Evolutionary conservation across 2,888 invertebrate species (phyloP).

Genomic region (Metopia argyrocephala): DNA sequence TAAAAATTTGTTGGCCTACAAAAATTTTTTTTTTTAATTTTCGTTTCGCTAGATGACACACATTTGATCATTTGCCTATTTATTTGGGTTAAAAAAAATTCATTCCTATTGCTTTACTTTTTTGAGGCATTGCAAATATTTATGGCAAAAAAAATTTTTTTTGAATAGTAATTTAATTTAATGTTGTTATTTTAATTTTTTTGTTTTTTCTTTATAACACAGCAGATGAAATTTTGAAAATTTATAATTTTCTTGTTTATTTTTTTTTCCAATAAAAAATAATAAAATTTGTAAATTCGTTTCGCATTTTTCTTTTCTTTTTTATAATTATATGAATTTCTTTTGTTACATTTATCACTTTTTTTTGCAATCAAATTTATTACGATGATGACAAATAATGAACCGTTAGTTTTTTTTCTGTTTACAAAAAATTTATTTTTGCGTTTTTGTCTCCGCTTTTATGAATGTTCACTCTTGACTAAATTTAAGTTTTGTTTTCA

Average conservation of each 20-base stretch:
- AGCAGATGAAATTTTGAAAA: not conserved
- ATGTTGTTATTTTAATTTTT: not conserved
- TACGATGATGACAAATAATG: not conserved
- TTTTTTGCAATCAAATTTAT: not conserved
- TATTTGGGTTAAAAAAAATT: too few species aligned
- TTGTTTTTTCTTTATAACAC: not conserved
- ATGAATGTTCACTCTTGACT: constrained; percentile 60
- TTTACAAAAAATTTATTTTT: constrained; percentile 12
- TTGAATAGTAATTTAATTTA: not conserved
- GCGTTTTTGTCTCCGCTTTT: constrained; percentile 33
- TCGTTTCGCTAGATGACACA: too few species aligned
- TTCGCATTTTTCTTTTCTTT: not conserved
- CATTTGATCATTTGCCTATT: too few species aligned
- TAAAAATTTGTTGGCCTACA: too few species aligned
- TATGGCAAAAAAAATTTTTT: too few species aligned
- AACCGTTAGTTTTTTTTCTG: constrained; percentile 53
- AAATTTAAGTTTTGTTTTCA: constrained; percentile 58
- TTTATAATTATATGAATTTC: too few species aligned
- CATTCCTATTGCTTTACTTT: too few species aligned
- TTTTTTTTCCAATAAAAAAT: not conserved
- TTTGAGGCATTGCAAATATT: too few species aligned
- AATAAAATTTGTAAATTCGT: not conserved
- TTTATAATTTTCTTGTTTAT: not conserved
- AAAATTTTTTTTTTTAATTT: too few species aligned
- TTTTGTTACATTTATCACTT: not conserved